Percentiles rank a stretch among this genome's conserved stretches.
Conservation (phyloP, 1,140 invertebrate species). For the Melipona quadrifasciata region DNA sequence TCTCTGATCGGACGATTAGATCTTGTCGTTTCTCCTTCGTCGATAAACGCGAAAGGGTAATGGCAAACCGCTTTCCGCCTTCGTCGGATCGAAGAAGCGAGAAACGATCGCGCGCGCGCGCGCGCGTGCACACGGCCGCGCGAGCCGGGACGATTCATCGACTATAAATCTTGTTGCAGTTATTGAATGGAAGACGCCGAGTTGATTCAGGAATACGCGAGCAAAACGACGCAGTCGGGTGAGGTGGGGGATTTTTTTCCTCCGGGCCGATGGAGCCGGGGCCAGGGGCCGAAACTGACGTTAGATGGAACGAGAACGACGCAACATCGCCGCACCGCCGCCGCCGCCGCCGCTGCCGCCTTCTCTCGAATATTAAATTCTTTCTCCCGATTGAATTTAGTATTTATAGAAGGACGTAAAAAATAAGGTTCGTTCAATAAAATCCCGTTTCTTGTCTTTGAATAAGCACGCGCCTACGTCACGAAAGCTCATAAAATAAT, state of each 20-base stretch:
- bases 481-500: constrained; percentile 64
- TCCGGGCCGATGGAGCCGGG: not conserved
- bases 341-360: too few species aligned
- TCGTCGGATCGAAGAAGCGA: constrained; percentile 5
- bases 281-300: not conserved
- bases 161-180: constrained; percentile 30
- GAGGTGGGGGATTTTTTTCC: not conserved
- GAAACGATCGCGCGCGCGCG: not conserved
- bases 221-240: not conserved
- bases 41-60: not conserved
- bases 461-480: constrained; percentile 51
- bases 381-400: not conserved
- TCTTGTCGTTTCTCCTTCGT: not conserved
- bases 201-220: constrained; percentile 19
- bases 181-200: constrained; percentile 23
- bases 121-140: not conserved
- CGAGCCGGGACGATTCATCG: constrained; percentile 8
- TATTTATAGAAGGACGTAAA: constrained; percentile 21
- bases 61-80: constrained; percentile 23
- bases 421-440: constrained; percentile 45
- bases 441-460: constrained; percentile 49
- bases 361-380: constrained; percentile 17
- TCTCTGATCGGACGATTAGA: constrained; percentile 33
- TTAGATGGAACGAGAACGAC: constrained; percentile 8
- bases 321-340: not conserved